Percentiles rank a stretch among this genome's conserved stretches.
phyloP scores from a whole-genome alignment of 2,888 invertebrate genomes.

The Andrena bucephala region DNA sequence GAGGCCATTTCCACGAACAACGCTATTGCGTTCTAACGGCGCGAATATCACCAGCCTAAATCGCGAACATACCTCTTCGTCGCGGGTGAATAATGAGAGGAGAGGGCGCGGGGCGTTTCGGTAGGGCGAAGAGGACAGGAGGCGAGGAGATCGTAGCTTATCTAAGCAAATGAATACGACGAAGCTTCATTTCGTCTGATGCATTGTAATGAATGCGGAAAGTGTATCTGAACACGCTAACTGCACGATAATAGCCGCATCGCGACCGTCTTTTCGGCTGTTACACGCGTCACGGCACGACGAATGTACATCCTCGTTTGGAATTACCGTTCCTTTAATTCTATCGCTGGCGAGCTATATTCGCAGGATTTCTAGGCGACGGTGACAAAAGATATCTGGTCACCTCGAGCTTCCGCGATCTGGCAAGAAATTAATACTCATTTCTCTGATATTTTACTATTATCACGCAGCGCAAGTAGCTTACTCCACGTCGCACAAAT shows the following conservation, averaged over 20 bases:
- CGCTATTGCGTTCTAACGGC: constrained; percentile 27
- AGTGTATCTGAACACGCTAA: constrained; percentile 81
- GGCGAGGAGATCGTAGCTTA: constrained; percentile 76
- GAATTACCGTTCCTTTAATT: constrained; percentile 26
- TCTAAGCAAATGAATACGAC: constrained; percentile 82
- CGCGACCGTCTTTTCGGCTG: constrained; percentile 46
- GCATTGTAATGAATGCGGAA: constrained; percentile 81
- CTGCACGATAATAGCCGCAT: constrained; percentile 60
- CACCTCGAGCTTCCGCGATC: not conserved
- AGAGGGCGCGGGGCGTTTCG: constrained; percentile 37
- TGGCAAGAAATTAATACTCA: not conserved
- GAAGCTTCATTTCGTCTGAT: constrained; percentile 82
- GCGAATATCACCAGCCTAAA: constrained; percentile 67
- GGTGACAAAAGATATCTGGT: not conserved
- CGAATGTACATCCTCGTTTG: constrained; percentile 32
- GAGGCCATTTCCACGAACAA: constrained; percentile 44
- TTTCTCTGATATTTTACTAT: constrained; percentile 5
- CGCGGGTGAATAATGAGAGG: constrained; percentile 73
- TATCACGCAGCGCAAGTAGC: not conserved
- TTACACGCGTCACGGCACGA: constrained; percentile 52
- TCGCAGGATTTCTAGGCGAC: constrained; percentile 6
- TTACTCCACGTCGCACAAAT: not conserved
- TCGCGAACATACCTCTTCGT: constrained; percentile 74
- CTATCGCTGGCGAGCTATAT: constrained; percentile 2
- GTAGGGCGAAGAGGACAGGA: constrained; percentile 57